Conservation (phyloP, 92 coral and sea anemone genomes). For the Zoanthus gigantus region DNA sequence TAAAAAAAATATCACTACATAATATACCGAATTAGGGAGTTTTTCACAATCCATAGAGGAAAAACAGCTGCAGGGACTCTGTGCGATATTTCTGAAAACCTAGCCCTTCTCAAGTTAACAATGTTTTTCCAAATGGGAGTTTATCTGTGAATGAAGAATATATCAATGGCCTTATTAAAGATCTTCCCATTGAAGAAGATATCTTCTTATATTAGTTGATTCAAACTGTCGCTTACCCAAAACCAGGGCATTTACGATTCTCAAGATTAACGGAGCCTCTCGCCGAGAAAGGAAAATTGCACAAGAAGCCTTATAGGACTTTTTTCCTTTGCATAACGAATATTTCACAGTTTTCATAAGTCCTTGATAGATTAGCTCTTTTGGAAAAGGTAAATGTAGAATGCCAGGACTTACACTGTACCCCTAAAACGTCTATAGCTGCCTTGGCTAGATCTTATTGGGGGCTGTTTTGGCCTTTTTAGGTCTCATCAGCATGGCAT, state of each 20-base stretch:
- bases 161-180: constrained; percentile 30
- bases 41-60: no score
- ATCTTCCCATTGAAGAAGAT: constrained; percentile 16
- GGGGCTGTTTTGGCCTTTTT: no score
- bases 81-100: constrained; percentile 10
- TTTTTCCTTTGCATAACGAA: constrained; percentile 51
- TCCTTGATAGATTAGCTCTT: constrained; percentile 51
- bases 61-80: constrained; percentile 22
- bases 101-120: constrained; percentile 16
- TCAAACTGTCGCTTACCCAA: constrained; percentile 48
- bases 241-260: constrained; percentile 26
- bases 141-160: constrained; percentile 46
- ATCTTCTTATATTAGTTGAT: constrained; percentile 32
- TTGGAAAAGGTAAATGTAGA: neutral
- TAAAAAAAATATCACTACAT: no score
- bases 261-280: constrained; percentile 25
- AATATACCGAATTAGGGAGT: no score
- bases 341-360: constrained; percentile 48
- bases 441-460: no score
- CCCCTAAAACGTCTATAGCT: no score
- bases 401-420: constrained; percentile 5
- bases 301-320: neutral
- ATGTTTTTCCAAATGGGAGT: constrained; percentile 46
- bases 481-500: no score
- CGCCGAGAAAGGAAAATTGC: constrained; percentile 23